Percentiles rank a stretch among this genome's conserved stretches.
Evolutionary conservation across 2,888 invertebrate genomes (phyloP).

Genomic region (Andrena haemorrhoa): DNA sequence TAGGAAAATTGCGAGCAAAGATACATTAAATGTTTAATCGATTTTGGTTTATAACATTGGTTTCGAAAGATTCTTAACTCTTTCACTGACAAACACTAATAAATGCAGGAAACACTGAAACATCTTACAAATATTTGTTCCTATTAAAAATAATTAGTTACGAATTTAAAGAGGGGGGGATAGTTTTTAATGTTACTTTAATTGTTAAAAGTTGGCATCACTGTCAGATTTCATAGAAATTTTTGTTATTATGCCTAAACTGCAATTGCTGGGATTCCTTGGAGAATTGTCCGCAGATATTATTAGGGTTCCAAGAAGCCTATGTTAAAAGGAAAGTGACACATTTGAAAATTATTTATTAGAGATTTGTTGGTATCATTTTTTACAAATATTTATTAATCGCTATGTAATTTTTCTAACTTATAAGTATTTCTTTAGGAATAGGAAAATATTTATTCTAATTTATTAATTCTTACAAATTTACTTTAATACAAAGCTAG

Average conservation of each 20-base stretch:
- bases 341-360: slow-evolving; percentile 27
- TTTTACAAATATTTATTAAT: slow-evolving; percentile 23
- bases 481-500: slow-evolving; percentile 33
- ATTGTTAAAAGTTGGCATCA: neutral
- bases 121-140: slow-evolving; percentile 9
- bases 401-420: slow-evolving; percentile 15
- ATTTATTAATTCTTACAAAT: slow-evolving; percentile 35
- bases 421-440: slow-evolving; percentile 28
- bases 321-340: slow-evolving; percentile 1
- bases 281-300: neutral
- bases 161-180: neutral
- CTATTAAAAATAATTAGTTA: slow-evolving; percentile 4
- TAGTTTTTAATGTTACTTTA: slow-evolving; percentile 5
- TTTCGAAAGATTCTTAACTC: slow-evolving; percentile 22
- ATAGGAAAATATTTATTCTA: slow-evolving; percentile 35
- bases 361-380: neutral
- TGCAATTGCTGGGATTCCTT: neutral
- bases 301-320: neutral
- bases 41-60: neutral
- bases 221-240: slow-evolving; percentile 3
- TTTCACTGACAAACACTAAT: slow-evolving; percentile 26
- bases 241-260: neutral
- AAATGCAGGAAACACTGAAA: neutral
- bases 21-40: neutral
- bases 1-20: neutral